These are phyloP conservation scores for Daptonema setosum DNA, from an alignment of 2,888 invertebrate genomes.

Conservation along the genomic window DNA sequence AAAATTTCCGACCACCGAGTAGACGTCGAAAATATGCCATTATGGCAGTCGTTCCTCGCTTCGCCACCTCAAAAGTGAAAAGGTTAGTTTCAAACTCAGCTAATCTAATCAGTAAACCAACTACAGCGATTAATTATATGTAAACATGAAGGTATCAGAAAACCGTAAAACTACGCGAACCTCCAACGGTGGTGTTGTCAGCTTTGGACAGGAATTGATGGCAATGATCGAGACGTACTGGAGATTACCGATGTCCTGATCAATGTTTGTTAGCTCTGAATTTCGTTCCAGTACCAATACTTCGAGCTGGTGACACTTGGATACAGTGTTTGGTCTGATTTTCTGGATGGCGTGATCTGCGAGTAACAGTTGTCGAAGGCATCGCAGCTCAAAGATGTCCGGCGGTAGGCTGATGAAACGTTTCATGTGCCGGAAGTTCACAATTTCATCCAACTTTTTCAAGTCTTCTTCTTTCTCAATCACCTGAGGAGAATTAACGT, in stretches of 20 bases:
- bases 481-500: too few species aligned
- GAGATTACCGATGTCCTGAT: background rate
- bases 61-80: background rate
- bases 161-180: too few species aligned
- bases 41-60: slow-evolving; percentile 21
- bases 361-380: background rate
- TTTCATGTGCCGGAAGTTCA: too few species aligned
- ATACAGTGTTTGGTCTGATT: background rate
- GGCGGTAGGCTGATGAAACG: too few species aligned
- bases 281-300: background rate
- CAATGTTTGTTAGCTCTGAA: background rate
- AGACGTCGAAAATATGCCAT: slow-evolving; percentile 27
- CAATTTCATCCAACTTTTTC: too few species aligned
- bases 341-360: background rate
- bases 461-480: too few species aligned
- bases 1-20: slow-evolving; percentile 22
- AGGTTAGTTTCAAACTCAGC: too few species aligned
- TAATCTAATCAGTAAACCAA: too few species aligned
- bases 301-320: background rate
- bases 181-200: slow-evolving; percentile 4
- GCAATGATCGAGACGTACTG: background rate
- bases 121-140: too few species aligned
- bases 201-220: background rate
- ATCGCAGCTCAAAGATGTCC: background rate
- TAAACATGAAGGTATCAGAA: too few species aligned